A percentile compares a stretch with the other conserved stretches of the same genome.
phyloP scores from a whole-genome alignment of 1,140 invertebrate species.

The Galleria mellonella region DNA sequence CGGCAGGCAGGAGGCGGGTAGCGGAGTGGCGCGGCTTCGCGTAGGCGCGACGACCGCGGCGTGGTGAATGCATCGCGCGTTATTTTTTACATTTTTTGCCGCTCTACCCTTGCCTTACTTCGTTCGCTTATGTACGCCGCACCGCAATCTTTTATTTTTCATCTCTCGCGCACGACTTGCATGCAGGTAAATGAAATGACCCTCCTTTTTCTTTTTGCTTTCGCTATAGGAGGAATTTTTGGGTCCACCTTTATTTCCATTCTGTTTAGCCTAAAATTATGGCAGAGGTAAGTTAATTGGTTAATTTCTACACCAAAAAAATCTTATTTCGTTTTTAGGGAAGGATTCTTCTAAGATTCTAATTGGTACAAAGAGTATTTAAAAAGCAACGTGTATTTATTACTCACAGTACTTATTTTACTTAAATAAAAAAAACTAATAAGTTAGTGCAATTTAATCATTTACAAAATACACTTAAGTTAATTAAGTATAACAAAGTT shows the following conservation, averaged over 20 bases:
- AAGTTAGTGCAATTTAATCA: no score
- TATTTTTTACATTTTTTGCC: conserved; percentile 61
- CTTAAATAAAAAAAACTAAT: no score
- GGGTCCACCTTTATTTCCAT: conserved; percentile 2
- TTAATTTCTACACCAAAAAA: no score
- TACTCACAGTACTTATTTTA: no score
- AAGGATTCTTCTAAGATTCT: no score
- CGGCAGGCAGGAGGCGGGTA: conserved; percentile 21
- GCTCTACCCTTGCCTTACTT: conserved; percentile 58
- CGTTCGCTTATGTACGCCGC: conserved; percentile 36
- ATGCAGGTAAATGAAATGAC: conserved; percentile 55
- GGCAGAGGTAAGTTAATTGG: no score
- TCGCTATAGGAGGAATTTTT: conserved; percentile 40
- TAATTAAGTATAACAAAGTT: no score
- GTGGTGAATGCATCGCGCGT: conserved; percentile 10
- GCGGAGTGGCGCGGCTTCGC: conserved; percentile 25
- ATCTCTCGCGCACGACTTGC: conserved; percentile 34
- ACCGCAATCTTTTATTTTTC: conserved; percentile 42
- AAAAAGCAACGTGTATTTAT: no score
- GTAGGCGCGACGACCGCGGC: conserved; percentile 21
- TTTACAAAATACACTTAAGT: no score
- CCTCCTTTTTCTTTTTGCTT: conserved; percentile 55
- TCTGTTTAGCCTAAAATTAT: no score
- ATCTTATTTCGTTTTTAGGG: no score
- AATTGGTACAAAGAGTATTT: neutral